Base-by-base conservation (phyloP, 1,140 invertebrate species). In the Drosophila sp. region DNA sequence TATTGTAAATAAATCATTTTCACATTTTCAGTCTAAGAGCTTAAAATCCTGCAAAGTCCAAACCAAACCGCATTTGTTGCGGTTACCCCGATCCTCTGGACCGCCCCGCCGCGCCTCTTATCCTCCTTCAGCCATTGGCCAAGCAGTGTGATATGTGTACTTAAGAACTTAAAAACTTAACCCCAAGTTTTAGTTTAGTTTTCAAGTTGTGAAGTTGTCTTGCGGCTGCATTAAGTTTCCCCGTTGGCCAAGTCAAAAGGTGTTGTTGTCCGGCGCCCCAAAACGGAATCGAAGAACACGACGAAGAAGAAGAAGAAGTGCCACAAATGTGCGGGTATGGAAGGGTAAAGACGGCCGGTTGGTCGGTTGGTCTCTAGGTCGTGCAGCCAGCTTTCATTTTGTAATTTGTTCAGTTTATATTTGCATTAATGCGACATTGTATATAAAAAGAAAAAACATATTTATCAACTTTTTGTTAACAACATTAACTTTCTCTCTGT, bases 331-430 rank as follows among this genome's bases (percentile, higher is more conserved):
- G 44, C 44, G 44, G 44, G 44, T 50, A 23, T 27, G 23, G 27
- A 50, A 27, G 10, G 44, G 7, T 1, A 23, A 2, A 10, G 23
- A 25, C 7, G 6, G 44, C 1, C 2, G 2, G n/a, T 6, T 3
- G 44, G 47, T 1, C 5, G 25, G 7, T n/a, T 2, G 30, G 44
- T 25, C 33, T 8, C 17, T 17, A 17, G 1, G 8, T 1, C 33
- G 33, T 35, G 35, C 10, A 11, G 35, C 62, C 40, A 58, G 66
- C 77, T 72, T 75, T 79, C 77, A 79, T 77, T 79, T 79, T 77
- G 77, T 79, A 77, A 79, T 77, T 79, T 79, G 77, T 69, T 41
- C 65, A 73, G 70, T 66, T 79, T 77, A 77, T 79, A 79, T 79
- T 72, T 77, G 74, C 77, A 76, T 77, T 79, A 79, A 73, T 70